A percentile compares a stretch with the other conserved stretches of the same genome.
These are phyloP conservation scores for Setipinna tenuifilis DNA, from an alignment of 2,797 vertebrate genomes.

Conservation along the genomic window DNA sequence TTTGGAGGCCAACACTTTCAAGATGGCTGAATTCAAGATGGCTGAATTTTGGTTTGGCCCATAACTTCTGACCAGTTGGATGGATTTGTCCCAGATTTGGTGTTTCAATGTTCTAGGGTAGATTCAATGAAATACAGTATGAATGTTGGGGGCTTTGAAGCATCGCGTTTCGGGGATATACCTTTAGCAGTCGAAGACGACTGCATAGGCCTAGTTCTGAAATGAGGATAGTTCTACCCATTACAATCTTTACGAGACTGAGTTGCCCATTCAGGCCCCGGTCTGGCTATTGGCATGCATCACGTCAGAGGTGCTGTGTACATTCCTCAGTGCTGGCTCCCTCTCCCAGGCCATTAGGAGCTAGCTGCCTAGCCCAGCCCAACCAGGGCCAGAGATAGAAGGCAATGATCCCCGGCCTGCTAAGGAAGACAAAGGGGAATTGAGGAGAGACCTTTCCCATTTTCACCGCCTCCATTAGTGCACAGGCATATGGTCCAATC, in stretches of 20 bases:
- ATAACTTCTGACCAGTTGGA: no score
- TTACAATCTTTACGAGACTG: not conserved
- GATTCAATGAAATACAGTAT: no score
- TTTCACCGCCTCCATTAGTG: conserved; percentile 53
- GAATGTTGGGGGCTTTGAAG: no score
- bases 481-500: conserved; percentile 64
- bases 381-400: conserved; percentile 7
- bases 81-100: no score
- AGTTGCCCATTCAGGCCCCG: not conserved
- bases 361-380: conserved; percentile 38
- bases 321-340: not conserved
- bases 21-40: no score
- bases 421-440: conserved; percentile 11
- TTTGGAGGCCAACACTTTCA: no score
- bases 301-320: not conserved
- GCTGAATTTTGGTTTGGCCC: no score
- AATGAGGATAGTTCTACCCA: not conserved
- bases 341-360: conserved; percentile 33
- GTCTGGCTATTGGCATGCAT: not conserved
- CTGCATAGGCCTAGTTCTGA: no score
- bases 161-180: no score
- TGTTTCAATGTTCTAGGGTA: no score
- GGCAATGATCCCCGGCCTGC: conserved; percentile 9
- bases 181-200: no score
- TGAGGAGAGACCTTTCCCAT: conserved; percentile 37